Base-by-base conservation (phyloP, 2,113 vertebrate species). In the Salminus brasiliensis region DNA sequence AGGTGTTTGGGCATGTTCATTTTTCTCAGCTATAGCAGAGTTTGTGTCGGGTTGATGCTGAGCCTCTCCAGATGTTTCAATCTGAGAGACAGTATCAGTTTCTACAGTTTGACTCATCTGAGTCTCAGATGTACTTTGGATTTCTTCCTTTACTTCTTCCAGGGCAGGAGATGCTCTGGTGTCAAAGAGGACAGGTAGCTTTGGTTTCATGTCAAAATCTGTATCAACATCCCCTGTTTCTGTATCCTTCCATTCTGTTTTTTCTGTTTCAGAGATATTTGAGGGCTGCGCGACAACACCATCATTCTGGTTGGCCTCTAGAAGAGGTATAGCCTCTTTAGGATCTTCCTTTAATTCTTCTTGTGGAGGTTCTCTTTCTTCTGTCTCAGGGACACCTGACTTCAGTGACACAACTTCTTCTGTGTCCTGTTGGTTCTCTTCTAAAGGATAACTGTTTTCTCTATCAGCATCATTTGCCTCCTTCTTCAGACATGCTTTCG, bases 261-360 rank as follows among this genome's bases (percentile, higher is more conserved):
- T 86, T 8, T 87, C 87, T 81, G 86, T 88, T 78, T 89, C 87
- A 74, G 76, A 62, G 69, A 75, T 57, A 67, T 39, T n/a, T 75
- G 84, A 79, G 82, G 87, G 81, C 36, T 89, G 77, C 45, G 43
- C 25, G 68, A 62, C 53, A 23, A 59, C n/a, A 30, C 29, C 72
- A 36, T 57, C 32, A 41, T 47, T 23, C 53, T 67, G 68, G 39
- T 72, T 55, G 27, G 23, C 68, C 36, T 57, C 72, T 45, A 32
- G 11, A 73, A 52, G 47, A 5, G 18, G 36, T 27, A 57, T 16
- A 15, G 57, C 62, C n/a, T 62, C 66, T 36, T 18, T 62, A 36
- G 27, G 47, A 36, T 52, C 57, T 16, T 78, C 74, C 27, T 83
- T 76, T 53, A 73, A 23, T 70, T 67, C 72, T 81, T 47, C 85